Evolutionary conservation across 2,797 vertebrate genomes (phyloP).

Genomic region (Kryptopterus vitreolus): DNA sequence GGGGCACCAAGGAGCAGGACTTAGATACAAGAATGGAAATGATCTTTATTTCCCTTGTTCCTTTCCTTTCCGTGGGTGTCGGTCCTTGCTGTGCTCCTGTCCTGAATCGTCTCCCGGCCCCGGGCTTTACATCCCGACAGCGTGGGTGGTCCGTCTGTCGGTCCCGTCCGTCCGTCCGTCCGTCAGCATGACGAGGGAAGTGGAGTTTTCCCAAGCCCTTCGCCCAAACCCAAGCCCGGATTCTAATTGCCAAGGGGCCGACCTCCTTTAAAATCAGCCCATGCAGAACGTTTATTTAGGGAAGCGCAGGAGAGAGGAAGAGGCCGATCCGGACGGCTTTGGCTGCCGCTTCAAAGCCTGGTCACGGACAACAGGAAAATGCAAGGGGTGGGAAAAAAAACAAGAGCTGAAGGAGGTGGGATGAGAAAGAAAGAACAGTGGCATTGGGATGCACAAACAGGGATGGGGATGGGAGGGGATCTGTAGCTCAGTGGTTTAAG

Average conservation of each 20-base stretch:
- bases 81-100: constrained; percentile 16
- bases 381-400: neutral
- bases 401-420: neutral
- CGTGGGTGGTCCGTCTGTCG: constrained; percentile 59
- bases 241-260: constrained; percentile 65
- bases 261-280: constrained; percentile 70
- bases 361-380: constrained; percentile 37
- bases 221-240: constrained; percentile 56
- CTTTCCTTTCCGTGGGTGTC: constrained; percentile 22
- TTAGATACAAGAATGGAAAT: constrained; percentile 60
- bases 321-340: constrained; percentile 49
- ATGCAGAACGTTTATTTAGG: constrained; percentile 72
- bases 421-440: constrained; percentile 32
- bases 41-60: constrained; percentile 60
- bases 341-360: constrained; percentile 51
- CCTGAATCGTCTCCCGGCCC: constrained; percentile 32
- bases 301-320: constrained; percentile 61
- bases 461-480: too few relatives aligned
- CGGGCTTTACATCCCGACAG: constrained; percentile 52
- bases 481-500: too few relatives aligned
- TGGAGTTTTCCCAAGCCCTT: constrained; percentile 49
- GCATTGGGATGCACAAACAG: neutral
- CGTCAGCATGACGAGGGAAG: constrained; percentile 44
- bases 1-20: too few relatives aligned
- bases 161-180: constrained; percentile 55